These are phyloP conservation scores for Druon quercuslanigerum DNA, from an alignment of 1,140 invertebrate species.

Conservation along the genomic window DNA sequence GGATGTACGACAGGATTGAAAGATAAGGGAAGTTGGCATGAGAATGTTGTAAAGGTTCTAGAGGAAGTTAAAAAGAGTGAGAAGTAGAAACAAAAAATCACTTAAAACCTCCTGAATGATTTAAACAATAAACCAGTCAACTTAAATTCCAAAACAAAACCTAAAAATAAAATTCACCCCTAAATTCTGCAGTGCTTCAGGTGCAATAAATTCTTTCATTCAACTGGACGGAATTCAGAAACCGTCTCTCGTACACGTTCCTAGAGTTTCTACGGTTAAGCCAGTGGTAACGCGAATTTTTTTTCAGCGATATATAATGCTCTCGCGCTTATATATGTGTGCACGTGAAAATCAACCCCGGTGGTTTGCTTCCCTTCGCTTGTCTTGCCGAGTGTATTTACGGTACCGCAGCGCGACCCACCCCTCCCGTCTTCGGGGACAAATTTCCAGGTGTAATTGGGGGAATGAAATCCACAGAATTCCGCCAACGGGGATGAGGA, in stretches of 20 bases:
- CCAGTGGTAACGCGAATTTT: conserved; percentile 25
- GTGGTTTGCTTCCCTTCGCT: conserved; percentile 30
- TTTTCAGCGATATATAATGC: conserved; percentile 14
- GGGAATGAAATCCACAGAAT: conserved; percentile 68
- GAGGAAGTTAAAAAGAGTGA: too few species aligned
- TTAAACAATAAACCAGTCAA: too few species aligned
- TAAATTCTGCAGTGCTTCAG: conserved; percentile 20
- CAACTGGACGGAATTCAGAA: conserved; percentile 30
- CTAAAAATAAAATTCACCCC: conserved; percentile 4
- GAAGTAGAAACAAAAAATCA: too few species aligned
- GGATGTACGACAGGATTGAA: too few species aligned
- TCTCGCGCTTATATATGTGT: conserved; percentile 40
- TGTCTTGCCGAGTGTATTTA: conserved; percentile 59
- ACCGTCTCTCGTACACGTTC: conserved; percentile 20
- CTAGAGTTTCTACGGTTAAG: conserved; percentile 25
- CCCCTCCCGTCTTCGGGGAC: conserved; percentile 53
- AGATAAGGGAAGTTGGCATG: too few species aligned
- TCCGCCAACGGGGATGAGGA: conserved; percentile 47
- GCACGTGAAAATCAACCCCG: conserved; percentile 16
- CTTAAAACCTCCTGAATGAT: too few species aligned
- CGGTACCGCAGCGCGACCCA: conserved; percentile 51
- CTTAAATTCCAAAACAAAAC: not conserved
- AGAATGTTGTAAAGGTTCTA: too few species aligned
- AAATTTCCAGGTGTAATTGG: conserved; percentile 71
- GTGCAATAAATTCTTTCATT: conserved; percentile 27